Evolutionary conservation across 1,140 invertebrate genomes (phyloP).

Genomic region (Anthonomus grandis): DNA sequence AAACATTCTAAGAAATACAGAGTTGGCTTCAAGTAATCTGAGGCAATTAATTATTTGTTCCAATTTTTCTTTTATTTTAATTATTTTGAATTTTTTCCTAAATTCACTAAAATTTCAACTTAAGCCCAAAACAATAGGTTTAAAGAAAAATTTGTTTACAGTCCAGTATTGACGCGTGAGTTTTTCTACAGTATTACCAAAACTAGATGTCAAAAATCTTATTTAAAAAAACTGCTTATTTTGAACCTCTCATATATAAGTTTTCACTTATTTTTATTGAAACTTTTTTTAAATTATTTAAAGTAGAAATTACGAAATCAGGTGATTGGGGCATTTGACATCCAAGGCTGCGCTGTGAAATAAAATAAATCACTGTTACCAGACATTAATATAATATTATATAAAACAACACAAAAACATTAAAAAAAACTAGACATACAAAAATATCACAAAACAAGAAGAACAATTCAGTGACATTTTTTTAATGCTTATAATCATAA

Average conservation of each 20-base stretch:
- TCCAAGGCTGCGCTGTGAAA: neutral
- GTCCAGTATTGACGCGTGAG: neutral
- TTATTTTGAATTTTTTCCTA: no score
- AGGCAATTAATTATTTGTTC: no score
- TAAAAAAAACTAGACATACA: neutral
- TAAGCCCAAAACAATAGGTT: no score
- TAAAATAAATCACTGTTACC: neutral
- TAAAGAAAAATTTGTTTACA: no score
- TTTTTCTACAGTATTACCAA: neutral
- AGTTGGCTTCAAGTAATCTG: no score
- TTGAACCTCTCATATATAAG: neutral
- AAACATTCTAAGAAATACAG: no score
- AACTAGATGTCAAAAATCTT: neutral
- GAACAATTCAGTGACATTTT: no score
- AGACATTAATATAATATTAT: neutral
- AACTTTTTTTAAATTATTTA: neutral
- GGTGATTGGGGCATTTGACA: neutral
- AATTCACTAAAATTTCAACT: no score
- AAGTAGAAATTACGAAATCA: neutral
- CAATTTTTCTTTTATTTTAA: no score
- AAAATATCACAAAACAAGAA: neutral
- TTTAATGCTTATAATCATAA: no score
- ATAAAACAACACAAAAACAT: neutral
- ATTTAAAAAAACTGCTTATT: neutral
- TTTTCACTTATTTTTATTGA: neutral